phyloP scores from a whole-genome alignment of 2,797 vertebrate species.

The Loriculus beryllinus region DNA sequence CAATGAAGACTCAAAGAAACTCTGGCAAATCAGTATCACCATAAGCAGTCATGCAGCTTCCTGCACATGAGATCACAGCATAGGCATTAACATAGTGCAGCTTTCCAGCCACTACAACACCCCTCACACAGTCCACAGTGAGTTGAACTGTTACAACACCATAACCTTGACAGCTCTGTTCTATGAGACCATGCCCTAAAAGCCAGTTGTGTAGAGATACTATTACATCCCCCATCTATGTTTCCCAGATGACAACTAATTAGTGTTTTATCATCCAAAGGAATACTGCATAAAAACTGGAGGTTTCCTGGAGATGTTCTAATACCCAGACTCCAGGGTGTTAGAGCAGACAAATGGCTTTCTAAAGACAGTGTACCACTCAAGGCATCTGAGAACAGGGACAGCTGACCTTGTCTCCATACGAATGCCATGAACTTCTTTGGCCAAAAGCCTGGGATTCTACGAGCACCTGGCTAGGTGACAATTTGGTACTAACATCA shows the following conservation, averaged over 20 bases:
- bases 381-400: neutral
- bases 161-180: neutral
- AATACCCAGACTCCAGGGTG: neutral
- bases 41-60: accelerated
- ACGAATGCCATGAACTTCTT: neutral
- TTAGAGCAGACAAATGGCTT: neutral
- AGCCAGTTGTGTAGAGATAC: neutral
- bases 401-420: conserved; percentile 27
- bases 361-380: neutral
- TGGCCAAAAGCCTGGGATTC: conserved; percentile 48
- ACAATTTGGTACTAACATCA: conserved; percentile 31
- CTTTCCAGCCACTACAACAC: neutral
- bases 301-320: neutral
- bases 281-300: neutral
- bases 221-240: neutral
- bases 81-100: neutral
- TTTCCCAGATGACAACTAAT: neutral
- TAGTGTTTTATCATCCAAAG: neutral
- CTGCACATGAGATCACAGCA: neutral
- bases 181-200: neutral
- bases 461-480: conserved; percentile 28
- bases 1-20: neutral
- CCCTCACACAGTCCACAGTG: neutral
- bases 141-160: neutral
- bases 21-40: neutral